Evolutionary conservation across 1,140 invertebrate genomes (phyloP), one percentile per base, ranked within the genome.

Genomic region (Popillia japonica): DNA sequence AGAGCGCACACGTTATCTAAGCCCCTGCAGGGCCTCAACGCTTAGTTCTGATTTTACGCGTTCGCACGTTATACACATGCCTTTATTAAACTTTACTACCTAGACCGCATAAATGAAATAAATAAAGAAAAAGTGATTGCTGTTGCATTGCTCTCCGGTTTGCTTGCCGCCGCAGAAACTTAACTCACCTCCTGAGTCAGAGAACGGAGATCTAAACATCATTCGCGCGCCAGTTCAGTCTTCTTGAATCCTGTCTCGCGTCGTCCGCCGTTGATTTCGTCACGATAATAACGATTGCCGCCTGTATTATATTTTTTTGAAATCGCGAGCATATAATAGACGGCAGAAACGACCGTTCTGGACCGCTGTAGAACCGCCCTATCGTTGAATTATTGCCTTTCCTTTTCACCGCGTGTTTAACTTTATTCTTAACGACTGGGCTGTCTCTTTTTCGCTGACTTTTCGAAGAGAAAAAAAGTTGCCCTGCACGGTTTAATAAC

Each of bases 121-220:
- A 48, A 48, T 17, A 48, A 17, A 48, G n/a, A 68, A 68, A 68
- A 68, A 68, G 61, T 68, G 61, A 68, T 68, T 68, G 61, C 61
- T 22, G 61, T 68, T 68, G 61, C 61, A 68, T 27, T 68, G 61
- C 61, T 22, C 61, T 17, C 14, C 48, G 14, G 48, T 20, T 22
- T 14, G 61, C 61, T 68, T 34, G 61, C 61, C 22, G 61, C 27
- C 61, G 22, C 61, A 68, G 61, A 68, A 68, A 68, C 61, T 68
- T 14, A 68, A 68, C 61, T 68, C 61, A 27, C 61, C 61, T 68
- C 61, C 61, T 68, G 61, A 68, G 61, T 68, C 61, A 34, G 61
- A 68, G 61, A 68, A 68, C 61, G 61, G 61, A 68, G 61, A 68
- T 68, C 61, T 68, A 68, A 68, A 68, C 61, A 68, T 68, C 61